phyloP scores from a whole-genome alignment of 2,113 vertebrate species.

The Neolamprologus cancellatus region DNA sequence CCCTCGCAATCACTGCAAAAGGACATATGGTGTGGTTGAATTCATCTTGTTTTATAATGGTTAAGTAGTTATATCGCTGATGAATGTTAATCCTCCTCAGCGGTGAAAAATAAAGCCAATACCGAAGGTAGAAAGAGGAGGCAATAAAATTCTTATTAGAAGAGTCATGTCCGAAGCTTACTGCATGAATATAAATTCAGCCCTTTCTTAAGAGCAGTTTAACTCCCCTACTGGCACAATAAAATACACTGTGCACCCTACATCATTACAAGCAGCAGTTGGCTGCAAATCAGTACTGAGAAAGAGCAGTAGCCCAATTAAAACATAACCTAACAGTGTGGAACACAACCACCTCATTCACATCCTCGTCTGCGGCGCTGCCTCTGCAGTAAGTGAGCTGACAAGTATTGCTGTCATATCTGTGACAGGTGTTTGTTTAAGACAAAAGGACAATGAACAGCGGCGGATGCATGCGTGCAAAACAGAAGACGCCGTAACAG shows the following conservation, averaged over 20 bases:
- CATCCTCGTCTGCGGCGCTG: not conserved
- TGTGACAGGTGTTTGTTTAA: constrained; percentile 43
- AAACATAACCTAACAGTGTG: constrained; percentile 32
- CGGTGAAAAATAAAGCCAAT: not conserved
- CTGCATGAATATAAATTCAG: not conserved
- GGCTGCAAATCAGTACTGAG: not conserved
- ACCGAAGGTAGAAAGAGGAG: not conserved
- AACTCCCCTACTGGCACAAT: not conserved
- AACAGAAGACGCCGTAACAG: constrained; percentile 1
- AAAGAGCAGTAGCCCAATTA: constrained; percentile 49
- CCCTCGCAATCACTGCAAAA: not conserved
- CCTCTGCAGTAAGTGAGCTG: constrained; percentile 25
- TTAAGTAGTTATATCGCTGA: not conserved
- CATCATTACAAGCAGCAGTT: constrained; percentile 22
- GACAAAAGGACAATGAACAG: constrained; percentile 33
- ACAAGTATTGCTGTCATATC: constrained; percentile 37
- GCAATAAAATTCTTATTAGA: not conserved
- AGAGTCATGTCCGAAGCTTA: not conserved
- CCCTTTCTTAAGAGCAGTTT: not conserved
- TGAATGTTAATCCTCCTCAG: not conserved
- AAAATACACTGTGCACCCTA: not conserved
- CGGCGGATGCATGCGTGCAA: not conserved
- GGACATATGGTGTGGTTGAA: not conserved
- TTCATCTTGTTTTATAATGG: not conserved
- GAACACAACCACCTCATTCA: constrained; percentile 21